phyloP scores from a whole-genome alignment of 2,797 vertebrate genomes.

The Triplophysa bombifrons region DNA sequence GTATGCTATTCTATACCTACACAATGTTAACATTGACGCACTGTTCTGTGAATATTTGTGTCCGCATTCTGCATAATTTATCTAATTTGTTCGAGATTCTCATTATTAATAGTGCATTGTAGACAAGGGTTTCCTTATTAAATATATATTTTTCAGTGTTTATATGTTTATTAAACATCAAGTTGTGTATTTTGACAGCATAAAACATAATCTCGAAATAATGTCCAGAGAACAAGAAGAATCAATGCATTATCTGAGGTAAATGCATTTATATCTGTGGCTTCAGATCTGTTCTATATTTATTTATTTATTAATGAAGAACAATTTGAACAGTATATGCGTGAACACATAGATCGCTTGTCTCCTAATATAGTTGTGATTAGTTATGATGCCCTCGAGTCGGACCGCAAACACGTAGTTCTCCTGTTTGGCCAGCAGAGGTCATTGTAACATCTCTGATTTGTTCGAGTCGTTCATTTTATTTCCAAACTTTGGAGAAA shows the following conservation, averaged over 20 bases:
- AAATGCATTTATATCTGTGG: background rate
- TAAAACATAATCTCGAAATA: background rate
- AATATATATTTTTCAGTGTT: background rate
- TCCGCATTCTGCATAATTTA: background rate
- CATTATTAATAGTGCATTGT: background rate
- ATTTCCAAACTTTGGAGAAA: background rate
- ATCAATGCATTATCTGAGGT: background rate
- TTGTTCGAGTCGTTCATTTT: background rate
- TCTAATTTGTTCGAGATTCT: background rate
- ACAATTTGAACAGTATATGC: no score
- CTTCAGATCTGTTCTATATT: background rate
- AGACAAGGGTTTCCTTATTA: no score
- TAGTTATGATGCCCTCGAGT: background rate
- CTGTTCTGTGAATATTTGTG: background rate
- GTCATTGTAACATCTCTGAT: slow-evolving; percentile 43
- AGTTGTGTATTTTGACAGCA: no score
- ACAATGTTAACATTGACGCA: background rate
- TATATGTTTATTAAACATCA: background rate
- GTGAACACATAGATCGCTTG: no score
- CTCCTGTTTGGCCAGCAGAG: slow-evolving; percentile 54
- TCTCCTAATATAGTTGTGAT: no score
- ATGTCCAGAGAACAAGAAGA: background rate
- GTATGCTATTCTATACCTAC: background rate
- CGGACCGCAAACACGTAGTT: no score
- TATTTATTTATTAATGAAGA: no score